These are phyloP conservation scores for Byasa hedistus DNA, from an alignment of 2,888 invertebrate genomes.

Conservation along the genomic window DNA sequence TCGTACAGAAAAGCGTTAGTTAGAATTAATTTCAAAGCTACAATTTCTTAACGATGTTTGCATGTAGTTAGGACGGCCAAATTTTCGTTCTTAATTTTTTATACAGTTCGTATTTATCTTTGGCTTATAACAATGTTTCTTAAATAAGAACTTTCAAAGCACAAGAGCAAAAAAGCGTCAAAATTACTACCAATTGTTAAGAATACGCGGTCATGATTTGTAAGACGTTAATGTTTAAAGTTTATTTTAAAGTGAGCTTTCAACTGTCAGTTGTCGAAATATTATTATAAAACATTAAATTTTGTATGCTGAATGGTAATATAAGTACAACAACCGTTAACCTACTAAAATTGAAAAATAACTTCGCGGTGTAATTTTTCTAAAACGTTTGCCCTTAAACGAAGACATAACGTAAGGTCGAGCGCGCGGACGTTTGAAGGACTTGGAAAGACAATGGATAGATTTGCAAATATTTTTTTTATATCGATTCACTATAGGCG, in stretches of 20 bases:
- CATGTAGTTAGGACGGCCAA: too few relatives aligned
- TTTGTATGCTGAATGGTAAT: background rate
- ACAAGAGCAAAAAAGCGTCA: background rate
- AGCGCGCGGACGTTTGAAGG: slow-evolving; percentile 21
- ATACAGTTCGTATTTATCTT: too few relatives aligned
- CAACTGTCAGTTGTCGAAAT: background rate
- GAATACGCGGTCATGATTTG: background rate
- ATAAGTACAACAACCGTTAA: background rate
- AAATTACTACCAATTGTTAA: background rate
- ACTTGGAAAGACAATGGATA: slow-evolving; percentile 20
- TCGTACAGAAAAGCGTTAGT: too few relatives aligned
- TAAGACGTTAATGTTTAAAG: background rate
- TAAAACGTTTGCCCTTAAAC: slow-evolving; percentile 1
- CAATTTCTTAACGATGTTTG: too few relatives aligned
- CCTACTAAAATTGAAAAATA: background rate
- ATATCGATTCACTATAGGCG: slow-evolving; percentile 9
- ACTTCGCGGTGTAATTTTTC: background rate
- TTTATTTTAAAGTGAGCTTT: background rate
- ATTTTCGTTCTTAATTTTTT: too few relatives aligned
- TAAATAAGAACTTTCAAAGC: too few relatives aligned
- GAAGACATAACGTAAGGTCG: slow-evolving; percentile 18
- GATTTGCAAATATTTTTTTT: slow-evolving; percentile 11
- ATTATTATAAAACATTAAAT: background rate
- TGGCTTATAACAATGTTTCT: too few relatives aligned
- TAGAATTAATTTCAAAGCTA: too few relatives aligned